phyloP scores from a whole-genome alignment of 2,113 vertebrate genomes.

The Copsychus sechellarum region DNA sequence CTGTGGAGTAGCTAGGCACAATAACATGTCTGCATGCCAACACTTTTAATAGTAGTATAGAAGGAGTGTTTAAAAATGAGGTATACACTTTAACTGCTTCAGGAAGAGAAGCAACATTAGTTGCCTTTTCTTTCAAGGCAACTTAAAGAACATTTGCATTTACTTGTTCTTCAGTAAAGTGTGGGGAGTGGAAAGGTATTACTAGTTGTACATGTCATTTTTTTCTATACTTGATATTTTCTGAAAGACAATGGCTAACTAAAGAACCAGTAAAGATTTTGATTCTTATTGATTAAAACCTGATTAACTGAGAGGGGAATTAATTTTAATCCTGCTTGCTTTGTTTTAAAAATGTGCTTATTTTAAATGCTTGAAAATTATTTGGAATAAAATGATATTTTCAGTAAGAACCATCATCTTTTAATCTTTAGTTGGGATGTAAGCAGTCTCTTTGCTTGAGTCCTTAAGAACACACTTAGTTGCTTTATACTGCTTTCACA shows the following conservation, averaged over 20 bases:
- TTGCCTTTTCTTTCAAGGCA: background rate
- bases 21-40: background rate
- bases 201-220: background rate
- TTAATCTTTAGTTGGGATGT: background rate
- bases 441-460: background rate
- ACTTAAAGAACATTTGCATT: background rate
- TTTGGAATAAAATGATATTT: background rate
- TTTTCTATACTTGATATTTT: background rate
- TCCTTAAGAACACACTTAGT: background rate
- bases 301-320: background rate
- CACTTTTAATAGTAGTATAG: background rate
- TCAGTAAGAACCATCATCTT: background rate
- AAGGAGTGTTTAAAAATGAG: background rate
- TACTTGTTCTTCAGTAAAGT: background rate
- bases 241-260: background rate
- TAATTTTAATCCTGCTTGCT: background rate
- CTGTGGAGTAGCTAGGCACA: background rate
- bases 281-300: background rate
- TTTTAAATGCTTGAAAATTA: constrained; percentile 17
- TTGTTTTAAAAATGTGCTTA: background rate
- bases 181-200: background rate
- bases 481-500: constrained; percentile 6
- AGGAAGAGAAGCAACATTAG: background rate
- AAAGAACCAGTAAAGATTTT: background rate
- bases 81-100: background rate